Percentiles rank a stretch among this genome's conserved stretches.
Conservation (phyloP, 1,140 invertebrate species). For the Fopius arisanus region DNA sequence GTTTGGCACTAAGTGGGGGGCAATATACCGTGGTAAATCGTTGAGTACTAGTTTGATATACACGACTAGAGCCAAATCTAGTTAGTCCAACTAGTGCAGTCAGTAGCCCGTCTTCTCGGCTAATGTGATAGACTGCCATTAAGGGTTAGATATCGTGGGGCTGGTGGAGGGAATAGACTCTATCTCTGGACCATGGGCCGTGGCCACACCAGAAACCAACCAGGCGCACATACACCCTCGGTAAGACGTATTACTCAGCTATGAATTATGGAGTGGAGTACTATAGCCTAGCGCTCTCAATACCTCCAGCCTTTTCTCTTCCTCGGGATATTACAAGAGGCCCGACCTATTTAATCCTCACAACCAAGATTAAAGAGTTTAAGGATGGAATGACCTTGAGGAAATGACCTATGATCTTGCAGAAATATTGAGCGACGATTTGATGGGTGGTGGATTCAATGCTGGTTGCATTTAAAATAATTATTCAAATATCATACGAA, state of each 20-base stretch:
- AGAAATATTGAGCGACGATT: no score
- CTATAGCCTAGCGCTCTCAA: slow-evolving; percentile 27
- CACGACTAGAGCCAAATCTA: slow-evolving; percentile 37
- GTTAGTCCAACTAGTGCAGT: slow-evolving; percentile 40
- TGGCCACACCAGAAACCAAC: background rate
- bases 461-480: no score
- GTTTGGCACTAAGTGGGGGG: background rate
- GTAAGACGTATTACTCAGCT: slow-evolving; percentile 59
- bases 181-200: slow-evolving; percentile 15
- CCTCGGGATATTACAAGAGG: background rate
- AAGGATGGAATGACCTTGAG: no score
- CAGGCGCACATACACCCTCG: slow-evolving; percentile 5
- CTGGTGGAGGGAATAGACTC: slow-evolving; percentile 22
- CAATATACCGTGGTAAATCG: slow-evolving; percentile 44
- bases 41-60: slow-evolving; percentile 38
- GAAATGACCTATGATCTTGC: no score
- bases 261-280: slow-evolving; percentile 55
- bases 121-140: slow-evolving; percentile 56
- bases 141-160: slow-evolving; percentile 45
- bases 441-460: no score
- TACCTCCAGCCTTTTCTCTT: slow-evolving; percentile 1
- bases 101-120: slow-evolving; percentile 43
- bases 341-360: background rate
- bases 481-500: background rate
- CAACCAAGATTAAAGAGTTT: no score